phyloP scores from a whole-genome alignment of 2,888 invertebrate genomes.

The Cephus nigrinus region DNA sequence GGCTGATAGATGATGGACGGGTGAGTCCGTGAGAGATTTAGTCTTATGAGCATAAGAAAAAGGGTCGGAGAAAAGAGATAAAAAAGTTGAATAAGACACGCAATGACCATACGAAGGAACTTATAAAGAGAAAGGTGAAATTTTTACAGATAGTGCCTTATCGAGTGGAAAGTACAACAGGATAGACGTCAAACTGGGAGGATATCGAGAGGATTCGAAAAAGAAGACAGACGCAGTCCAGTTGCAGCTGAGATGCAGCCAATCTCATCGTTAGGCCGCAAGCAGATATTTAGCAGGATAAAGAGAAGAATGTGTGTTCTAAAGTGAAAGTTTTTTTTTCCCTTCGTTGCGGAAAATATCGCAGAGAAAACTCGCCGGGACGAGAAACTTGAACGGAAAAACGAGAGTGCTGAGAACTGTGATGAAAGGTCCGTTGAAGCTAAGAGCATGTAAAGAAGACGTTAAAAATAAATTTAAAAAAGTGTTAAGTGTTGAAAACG shows the following conservation, averaged over 20 bases:
- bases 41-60: background rate
- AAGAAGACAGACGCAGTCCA: slow-evolving; percentile 1
- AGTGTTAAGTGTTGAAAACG: background rate
- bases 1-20: background rate
- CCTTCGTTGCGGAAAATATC: background rate
- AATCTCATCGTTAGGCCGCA: slow-evolving; percentile 21
- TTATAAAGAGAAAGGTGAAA: background rate
- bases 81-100: background rate
- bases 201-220: background rate
- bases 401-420: background rate
- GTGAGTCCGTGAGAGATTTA: background rate
- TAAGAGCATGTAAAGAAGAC: background rate
- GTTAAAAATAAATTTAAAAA: background rate
- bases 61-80: background rate
- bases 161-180: background rate
- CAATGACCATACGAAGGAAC: background rate
- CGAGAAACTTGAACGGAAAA: background rate
- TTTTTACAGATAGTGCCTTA: background rate
- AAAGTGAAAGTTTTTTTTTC: slow-evolving; percentile 12
- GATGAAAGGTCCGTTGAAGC: background rate
- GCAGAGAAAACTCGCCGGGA: background rate
- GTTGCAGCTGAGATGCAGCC: slow-evolving; percentile 21
- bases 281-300: slow-evolving; percentile 8
- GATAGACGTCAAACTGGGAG: background rate
- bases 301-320: slow-evolving; percentile 30